Evolutionary conservation across 2,797 vertebrate genomes (phyloP), one percentile per base, ranked within the genome.

Genomic region (Crenuchus spilurus): DNA sequence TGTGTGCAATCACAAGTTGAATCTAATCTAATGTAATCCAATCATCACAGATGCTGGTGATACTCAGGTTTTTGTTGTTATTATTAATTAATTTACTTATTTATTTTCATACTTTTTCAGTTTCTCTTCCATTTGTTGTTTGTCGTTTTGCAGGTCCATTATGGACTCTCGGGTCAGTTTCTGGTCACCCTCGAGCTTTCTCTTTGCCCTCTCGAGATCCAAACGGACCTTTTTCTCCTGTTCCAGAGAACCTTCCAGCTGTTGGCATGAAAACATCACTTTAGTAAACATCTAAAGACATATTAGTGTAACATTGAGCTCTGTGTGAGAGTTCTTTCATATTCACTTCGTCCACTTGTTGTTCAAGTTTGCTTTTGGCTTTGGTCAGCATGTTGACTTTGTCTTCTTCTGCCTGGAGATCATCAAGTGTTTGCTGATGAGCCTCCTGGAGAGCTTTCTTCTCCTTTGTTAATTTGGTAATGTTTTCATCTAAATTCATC

Each of bases 181-280:
- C 58, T 95, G 77, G 78, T 96, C 95, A 1, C 94, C 95, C 77
- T 97, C 96, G 55, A 97, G 82, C 80, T 97, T 97, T 68, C 96
- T 88, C 85, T 96, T 97, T 0, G 92, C 93, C 80, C 95, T 85
- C 78, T 97, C 96, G 57, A 97, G 88, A 74, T 97, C 96, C 94
- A 97, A 95, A 1, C 96, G 84, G 6, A 95, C 57, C 75, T 97
- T 97, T 76, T 96, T 97, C 82, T 97, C 96, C 85, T 96, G 96
- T 57, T 97, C 96, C 74, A 97, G 78, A 3, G 95, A 96, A 0
- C 95, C 93, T 72, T 97, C 95, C 1, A 97, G 91, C 96, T 96
- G 80, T 46, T 54, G 51, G 13, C 30, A 8, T 8, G 8, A 35
- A 35, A 3, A 35, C 33, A 35, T 3, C 33, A 3, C 33, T 3